Evolutionary conservation across 2,888 invertebrate species (phyloP).

Genomic region (Erannis defoliaria): DNA sequence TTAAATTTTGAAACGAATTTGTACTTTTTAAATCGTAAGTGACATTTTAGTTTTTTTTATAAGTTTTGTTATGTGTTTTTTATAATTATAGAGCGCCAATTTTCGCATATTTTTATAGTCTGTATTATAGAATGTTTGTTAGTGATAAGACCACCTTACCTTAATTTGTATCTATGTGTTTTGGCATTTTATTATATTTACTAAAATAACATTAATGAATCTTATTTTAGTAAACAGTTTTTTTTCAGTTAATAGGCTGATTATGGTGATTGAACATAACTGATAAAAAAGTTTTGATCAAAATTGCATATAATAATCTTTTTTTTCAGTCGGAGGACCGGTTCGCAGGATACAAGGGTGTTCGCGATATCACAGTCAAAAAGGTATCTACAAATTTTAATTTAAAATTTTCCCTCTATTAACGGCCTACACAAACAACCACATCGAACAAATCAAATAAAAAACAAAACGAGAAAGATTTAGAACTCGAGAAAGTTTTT

Average conservation of each 20-base stretch:
- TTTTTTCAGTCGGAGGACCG: conserved; percentile 89
- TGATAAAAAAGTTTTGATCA: conserved; percentile 2
- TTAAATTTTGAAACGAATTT: not conserved
- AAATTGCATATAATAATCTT: conserved; percentile 23
- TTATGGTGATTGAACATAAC: too few species aligned
- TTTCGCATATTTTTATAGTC: not conserved
- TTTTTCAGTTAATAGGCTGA: too few species aligned
- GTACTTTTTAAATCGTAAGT: not conserved
- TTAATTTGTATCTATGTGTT: not conserved
- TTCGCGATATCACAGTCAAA: conserved; percentile 93
- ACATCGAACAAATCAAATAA: too few species aligned
- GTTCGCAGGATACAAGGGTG: conserved; percentile 91
- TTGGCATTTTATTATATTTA: too few species aligned
- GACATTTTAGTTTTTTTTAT: not conserved
- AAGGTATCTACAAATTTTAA: conserved; percentile 86
- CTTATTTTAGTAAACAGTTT: too few species aligned
- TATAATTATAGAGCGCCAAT: not conserved
- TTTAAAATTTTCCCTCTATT: too few species aligned
- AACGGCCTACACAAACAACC: too few species aligned
- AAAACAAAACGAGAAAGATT: too few species aligned
- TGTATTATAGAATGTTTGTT: not conserved
- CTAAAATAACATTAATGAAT: too few species aligned
- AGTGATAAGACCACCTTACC: conserved; percentile 6
- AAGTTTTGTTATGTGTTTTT: not conserved
- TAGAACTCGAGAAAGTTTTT: too few species aligned